phyloP scores from a whole-genome alignment of 2,888 invertebrate genomes.

The Cosmia pyralina region DNA sequence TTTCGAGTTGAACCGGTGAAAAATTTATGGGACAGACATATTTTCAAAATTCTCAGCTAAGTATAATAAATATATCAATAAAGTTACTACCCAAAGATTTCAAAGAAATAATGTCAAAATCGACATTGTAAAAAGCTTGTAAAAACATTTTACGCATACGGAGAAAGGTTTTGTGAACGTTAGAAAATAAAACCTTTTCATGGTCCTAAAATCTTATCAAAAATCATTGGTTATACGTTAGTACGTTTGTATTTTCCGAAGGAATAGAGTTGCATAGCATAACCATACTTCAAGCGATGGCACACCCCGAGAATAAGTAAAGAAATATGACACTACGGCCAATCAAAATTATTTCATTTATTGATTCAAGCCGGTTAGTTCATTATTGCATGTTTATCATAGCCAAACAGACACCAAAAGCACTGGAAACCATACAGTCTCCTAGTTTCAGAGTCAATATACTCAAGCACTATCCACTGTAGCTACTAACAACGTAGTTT shows the following conservation, averaged over 20 bases:
- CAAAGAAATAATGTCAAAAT: neutral
- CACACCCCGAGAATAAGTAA: neutral
- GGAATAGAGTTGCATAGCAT: neutral
- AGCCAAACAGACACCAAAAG: neutral
- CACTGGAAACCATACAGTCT: constrained; percentile 2
- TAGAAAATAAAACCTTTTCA: neutral
- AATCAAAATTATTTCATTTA: neutral
- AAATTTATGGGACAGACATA: constrained; percentile 11
- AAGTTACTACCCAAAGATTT: neutral
- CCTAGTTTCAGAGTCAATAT: constrained; percentile 13
- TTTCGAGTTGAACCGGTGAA: constrained; percentile 20
- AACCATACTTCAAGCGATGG: neutral
- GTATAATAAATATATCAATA: neutral
- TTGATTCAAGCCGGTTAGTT: neutral
- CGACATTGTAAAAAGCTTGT: neutral
- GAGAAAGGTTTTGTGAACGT: neutral
- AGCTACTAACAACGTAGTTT: constrained; percentile 29
- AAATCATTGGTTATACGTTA: neutral
- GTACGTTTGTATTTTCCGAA: too few species aligned
- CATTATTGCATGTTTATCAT: neutral
- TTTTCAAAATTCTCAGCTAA: neutral
- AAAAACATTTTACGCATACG: neutral
- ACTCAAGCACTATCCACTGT: constrained; percentile 10
- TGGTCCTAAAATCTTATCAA: neutral
- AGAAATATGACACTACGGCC: neutral